Percentiles rank a stretch among this genome's conserved stretches.
Conservation (phyloP, 1,140 invertebrate species). For the Hylaeus volcanicus region DNA sequence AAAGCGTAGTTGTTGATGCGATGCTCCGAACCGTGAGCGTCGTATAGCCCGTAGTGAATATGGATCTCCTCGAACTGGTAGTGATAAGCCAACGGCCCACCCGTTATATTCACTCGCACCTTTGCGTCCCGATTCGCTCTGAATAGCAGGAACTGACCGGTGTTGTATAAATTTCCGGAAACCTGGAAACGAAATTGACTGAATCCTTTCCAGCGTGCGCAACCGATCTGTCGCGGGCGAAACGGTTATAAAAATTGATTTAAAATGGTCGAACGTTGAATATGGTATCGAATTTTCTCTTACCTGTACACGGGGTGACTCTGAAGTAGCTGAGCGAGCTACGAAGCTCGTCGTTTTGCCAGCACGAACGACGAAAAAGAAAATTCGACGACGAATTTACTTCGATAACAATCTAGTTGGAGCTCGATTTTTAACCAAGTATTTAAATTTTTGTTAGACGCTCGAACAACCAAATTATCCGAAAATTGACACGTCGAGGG, state of each 20-base stretch:
- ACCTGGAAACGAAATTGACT: constrained; percentile 84
- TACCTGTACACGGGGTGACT: background rate
- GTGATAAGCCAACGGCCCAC: constrained; percentile 95
- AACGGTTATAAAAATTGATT: background rate
- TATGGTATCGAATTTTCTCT: background rate
- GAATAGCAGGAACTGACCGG: constrained; percentile 94
- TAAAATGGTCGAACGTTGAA: too few species aligned
- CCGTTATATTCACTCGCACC: constrained; percentile 94
- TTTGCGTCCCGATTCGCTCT: constrained; percentile 92
- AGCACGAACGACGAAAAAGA: too few species aligned
- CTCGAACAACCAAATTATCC: too few species aligned
- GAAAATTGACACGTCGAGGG: background rate
- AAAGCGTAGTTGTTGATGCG: constrained; percentile 95
- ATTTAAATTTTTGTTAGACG: too few species aligned
- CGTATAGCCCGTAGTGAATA: constrained; percentile 94
- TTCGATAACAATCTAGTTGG: too few species aligned
- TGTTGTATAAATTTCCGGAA: constrained; percentile 92
- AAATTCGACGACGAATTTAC: too few species aligned
- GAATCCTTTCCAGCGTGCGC: background rate
- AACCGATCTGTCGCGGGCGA: too few species aligned
- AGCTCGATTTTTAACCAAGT: too few species aligned
- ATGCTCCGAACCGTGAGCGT: constrained; percentile 95
- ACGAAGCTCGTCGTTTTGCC: too few species aligned
- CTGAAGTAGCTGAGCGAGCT: background rate
- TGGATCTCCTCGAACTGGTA: constrained; percentile 97